Evolutionary conservation across 2,797 vertebrate genomes (phyloP).

Genomic region (Anguilla pacifica): DNA sequence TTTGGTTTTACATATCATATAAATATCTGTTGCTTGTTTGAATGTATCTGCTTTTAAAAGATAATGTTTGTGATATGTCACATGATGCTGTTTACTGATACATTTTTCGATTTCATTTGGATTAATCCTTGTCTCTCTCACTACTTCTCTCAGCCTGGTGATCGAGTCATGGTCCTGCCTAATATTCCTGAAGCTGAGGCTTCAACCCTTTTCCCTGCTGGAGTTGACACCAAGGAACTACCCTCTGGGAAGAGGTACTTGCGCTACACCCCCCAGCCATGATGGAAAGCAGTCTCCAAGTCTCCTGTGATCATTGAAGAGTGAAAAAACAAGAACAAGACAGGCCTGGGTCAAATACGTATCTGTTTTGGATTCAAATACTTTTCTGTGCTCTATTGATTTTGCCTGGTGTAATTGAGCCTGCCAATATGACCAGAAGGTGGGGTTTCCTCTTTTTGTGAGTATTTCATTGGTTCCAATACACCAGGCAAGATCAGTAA

Average conservation of each 20-base stretch:
- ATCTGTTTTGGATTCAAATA: too few species aligned
- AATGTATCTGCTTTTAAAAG: background rate
- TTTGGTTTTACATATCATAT: background rate
- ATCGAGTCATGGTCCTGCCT: slow-evolving; percentile 92
- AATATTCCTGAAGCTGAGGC: slow-evolving; percentile 85
- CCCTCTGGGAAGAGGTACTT: slow-evolving; percentile 94
- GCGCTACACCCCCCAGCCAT: slow-evolving; percentile 85
- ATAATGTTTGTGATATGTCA: background rate
- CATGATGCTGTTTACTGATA: background rate
- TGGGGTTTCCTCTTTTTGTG: too few species aligned
- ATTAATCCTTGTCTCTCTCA: slow-evolving; percentile 36
- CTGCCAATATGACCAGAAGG: too few species aligned
- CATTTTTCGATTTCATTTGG: background rate
- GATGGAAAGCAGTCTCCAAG: slow-evolving; percentile 33
- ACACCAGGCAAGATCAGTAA: too few species aligned
- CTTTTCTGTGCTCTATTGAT: background rate
- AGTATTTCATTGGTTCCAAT: too few species aligned
- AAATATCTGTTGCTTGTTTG: background rate
- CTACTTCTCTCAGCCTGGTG: slow-evolving; percentile 71
- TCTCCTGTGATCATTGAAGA: background rate
- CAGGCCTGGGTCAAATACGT: too few species aligned
- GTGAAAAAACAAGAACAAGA: background rate
- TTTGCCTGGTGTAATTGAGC: too few species aligned
- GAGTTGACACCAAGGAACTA: slow-evolving; percentile 84
- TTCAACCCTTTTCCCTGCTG: slow-evolving; percentile 82